Evolutionary conservation across 2,888 invertebrate species (phyloP), one percentile per base, ranked within the genome.

Genomic region (Adineta ricciae): DNA sequence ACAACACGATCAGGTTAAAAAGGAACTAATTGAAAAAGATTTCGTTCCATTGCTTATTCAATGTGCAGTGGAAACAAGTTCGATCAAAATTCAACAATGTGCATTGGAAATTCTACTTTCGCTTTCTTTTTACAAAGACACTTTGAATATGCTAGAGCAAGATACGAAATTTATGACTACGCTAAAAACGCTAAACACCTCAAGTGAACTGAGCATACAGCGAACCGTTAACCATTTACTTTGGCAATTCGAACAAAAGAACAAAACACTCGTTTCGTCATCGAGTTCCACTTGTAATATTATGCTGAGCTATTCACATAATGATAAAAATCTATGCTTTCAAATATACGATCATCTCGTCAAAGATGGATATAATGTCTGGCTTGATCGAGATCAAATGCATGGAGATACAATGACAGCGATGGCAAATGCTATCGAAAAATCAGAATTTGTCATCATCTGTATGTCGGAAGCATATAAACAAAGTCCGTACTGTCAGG

Each of bases 291-390:
- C 14, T 50, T 64, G 11, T 27, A 27, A 82, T n/a, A 8, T 82
- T 24, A 82, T 82, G 83, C 32, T 82, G 11, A 82, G 83, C 27
- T 82, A 82, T 82, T 46, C 41, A n/a, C 83, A 49, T 32, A 49
- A 36, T 9, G 49, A 49, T 49, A 5, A 49, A 41, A 4, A 82
- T 14, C 1, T 82, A 32, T 82, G 83, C 36, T 21, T 32, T 82
- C 32, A 49, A 8, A 82, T 82, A 11, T 38, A 32, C 21, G 83
- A 82, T 24, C 46, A 36, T n/a, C 27, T 82, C 2, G 27, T 46
- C 21, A 41, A 82, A 49, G 49, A 49, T n/a, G 36, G 36, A n/a
- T 82, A 5, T 49, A 3, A 9, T 5, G 83, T 82, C 7, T 82
- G 83, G 83, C 2, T 82, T 32, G 83, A 82, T 82, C 5, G 21